Evolutionary conservation across 1,140 invertebrate species (phyloP).

Genomic region (Triops longicaudatus): DNA sequence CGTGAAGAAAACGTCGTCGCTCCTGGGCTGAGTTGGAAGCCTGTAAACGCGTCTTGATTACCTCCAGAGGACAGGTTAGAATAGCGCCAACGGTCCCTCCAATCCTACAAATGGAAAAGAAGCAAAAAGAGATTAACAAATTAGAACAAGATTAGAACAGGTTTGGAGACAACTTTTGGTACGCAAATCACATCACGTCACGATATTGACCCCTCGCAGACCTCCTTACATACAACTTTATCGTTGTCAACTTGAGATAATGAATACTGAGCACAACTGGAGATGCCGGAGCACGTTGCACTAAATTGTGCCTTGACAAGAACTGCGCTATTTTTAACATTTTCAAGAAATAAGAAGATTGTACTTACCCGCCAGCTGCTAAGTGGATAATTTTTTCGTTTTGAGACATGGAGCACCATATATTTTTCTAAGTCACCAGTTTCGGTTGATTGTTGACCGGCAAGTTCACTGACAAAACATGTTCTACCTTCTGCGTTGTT

Average conservation of each 20-base stretch:
- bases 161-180: no score
- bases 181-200: neutral
- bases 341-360: neutral
- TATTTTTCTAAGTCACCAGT: slow-evolving; percentile 16
- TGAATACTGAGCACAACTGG: neutral
- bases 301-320: neutral
- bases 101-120: slow-evolving; percentile 53
- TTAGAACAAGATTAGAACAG: neutral
- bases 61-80: slow-evolving; percentile 94
- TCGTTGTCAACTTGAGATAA: neutral
- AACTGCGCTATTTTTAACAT: neutral
- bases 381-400: slow-evolving; percentile 26
- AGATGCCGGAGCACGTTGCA: neutral
- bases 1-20: neutral
- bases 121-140: neutral
- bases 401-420: slow-evolving; percentile 22
- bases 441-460: neutral
- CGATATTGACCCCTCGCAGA: neutral
- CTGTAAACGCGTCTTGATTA: slow-evolving; percentile 95
- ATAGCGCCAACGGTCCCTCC: slow-evolving; percentile 93
- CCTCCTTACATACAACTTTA: neutral
- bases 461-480: neutral
- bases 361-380: slow-evolving; percentile 23
- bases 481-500: slow-evolving; percentile 1
- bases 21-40: slow-evolving; percentile 57